Percentiles rank a stretch among this genome's conserved stretches.
phyloP scores from a whole-genome alignment of 1,140 invertebrate species.

The Apis dorsata region DNA sequence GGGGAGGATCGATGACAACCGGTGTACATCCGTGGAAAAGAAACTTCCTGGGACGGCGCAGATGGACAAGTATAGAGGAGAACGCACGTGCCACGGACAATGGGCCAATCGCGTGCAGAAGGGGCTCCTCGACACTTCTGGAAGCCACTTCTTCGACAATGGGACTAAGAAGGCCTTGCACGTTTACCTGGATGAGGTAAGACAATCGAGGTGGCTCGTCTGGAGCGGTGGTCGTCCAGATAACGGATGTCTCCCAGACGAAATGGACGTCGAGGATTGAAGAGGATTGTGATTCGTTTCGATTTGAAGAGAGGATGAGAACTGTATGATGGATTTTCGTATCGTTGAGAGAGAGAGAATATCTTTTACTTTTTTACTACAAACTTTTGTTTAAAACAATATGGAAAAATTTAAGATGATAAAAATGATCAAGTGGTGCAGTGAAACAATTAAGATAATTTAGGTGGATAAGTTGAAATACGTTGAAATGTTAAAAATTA shows the following conservation, averaged over 20 bases:
- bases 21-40: slow-evolving; percentile 47
- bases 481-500: background rate
- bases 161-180: background rate
- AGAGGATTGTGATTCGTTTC: no score
- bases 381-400: no score
- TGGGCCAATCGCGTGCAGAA: slow-evolving; percentile 32
- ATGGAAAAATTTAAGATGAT: no score
- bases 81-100: slow-evolving; percentile 53
- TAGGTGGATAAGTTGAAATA: background rate
- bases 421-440: no score
- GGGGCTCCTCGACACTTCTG: slow-evolving; percentile 4
- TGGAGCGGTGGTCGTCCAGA: background rate
- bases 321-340: no score
- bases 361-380: background rate
- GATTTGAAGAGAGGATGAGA: no score
- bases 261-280: background rate
- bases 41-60: slow-evolving; percentile 40
- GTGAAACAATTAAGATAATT: no score
- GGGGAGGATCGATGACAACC: slow-evolving; percentile 50
- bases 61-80: slow-evolving; percentile 31
- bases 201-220: background rate
- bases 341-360: background rate
- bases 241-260: background rate
- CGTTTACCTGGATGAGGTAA: slow-evolving; percentile 1
- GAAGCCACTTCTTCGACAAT: slow-evolving; percentile 21